phyloP scores from a whole-genome alignment of 2,113 vertebrate species.

The Macroglossus sobrinus region DNA sequence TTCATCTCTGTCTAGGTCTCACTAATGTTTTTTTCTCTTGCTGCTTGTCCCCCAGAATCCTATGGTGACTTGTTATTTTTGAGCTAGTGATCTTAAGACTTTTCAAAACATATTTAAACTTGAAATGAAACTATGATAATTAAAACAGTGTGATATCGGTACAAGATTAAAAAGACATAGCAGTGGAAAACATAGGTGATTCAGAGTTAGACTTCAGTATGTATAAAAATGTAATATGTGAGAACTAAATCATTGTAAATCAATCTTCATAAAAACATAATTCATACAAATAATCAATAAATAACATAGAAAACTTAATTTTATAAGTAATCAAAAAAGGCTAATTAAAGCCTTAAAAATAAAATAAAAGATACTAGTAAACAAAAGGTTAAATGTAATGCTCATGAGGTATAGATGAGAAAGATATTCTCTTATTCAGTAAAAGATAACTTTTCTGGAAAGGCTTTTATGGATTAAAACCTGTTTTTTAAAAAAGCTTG shows the following conservation, averaged over 20 bases:
- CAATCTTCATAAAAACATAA: not conserved
- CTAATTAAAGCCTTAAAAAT: constrained; percentile 4
- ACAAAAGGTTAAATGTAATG: not conserved
- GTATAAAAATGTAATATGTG: not conserved
- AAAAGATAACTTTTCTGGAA: not conserved
- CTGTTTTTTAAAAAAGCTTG: not conserved
- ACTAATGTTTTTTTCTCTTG: not conserved
- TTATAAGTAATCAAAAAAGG: not conserved
- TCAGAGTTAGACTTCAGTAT: not conserved
- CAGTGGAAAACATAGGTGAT: not conserved
- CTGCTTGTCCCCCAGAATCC: not conserved
- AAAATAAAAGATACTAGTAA: not conserved
- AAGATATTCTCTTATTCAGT: not conserved
- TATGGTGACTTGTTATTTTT: not conserved
- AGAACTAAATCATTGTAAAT: not conserved
- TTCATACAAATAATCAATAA: not conserved
- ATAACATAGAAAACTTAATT: not conserved
- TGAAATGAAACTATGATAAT: not conserved
- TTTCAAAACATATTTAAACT: not conserved
- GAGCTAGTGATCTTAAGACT: not conserved
- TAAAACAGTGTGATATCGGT: not conserved
- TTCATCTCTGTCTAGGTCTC: not conserved
- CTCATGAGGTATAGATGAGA: not conserved
- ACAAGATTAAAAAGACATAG: not conserved
- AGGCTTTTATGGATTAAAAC: not conserved